Percentiles rank a stretch among this genome's conserved stretches.
Conservation (phyloP, 2,797 vertebrate species). For the Streptopelia turtur region DNA sequence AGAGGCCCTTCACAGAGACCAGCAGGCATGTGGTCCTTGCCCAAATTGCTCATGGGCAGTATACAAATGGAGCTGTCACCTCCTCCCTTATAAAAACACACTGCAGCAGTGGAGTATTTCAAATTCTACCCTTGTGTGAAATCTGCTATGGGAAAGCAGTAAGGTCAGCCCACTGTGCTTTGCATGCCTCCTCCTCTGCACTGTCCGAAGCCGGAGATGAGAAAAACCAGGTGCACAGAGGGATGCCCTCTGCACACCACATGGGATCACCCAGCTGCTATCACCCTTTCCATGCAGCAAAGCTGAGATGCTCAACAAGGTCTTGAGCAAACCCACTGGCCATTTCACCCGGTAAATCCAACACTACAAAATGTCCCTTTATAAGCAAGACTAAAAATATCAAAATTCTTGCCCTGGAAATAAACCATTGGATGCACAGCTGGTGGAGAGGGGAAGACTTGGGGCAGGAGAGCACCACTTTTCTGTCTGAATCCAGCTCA, state of each 20-base stretch:
- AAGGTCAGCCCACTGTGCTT: not conserved
- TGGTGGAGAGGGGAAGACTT: not conserved
- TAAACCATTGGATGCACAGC: not conserved
- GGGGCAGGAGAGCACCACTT: not conserved
- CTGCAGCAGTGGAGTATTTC: not conserved
- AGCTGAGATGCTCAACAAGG: not conserved
- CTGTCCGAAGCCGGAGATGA: not conserved
- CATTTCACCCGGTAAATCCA: not conserved
- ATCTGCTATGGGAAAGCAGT: not conserved
- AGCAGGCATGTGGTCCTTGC: not conserved
- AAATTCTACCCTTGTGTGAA: not conserved
- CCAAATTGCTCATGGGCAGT: not conserved
- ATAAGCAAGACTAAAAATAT: not conserved
- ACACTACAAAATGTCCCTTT: not conserved
- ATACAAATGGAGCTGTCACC: not conserved
- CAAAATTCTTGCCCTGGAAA: not conserved
- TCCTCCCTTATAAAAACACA: not conserved
- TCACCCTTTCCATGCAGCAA: not conserved
- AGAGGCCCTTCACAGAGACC: not conserved
- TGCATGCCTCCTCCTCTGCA: fast-evolving
- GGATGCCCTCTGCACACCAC: not conserved
- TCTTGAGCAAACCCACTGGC: not conserved
- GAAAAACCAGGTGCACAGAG: not conserved
- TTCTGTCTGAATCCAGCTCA: not conserved
- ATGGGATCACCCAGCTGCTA: not conserved